phyloP scores from a whole-genome alignment of 2,797 vertebrate genomes.

The Centropyge bicolor region DNA sequence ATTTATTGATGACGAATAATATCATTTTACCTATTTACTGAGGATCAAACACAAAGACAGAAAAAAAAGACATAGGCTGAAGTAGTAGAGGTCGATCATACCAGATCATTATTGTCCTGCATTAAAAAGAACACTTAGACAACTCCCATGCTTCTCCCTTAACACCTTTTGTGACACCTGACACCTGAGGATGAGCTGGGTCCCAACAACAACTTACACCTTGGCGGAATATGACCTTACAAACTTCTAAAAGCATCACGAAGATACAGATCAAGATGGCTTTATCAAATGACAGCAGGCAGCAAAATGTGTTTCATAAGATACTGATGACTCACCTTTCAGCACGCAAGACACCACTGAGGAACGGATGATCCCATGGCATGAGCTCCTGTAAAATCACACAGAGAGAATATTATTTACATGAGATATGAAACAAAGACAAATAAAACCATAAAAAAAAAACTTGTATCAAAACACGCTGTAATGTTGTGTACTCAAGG shows the following conservation, averaged over 20 bases:
- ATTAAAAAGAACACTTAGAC: conserved; percentile 13
- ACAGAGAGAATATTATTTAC: not conserved
- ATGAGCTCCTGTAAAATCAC: conserved; percentile 89
- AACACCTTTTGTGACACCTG: conserved; percentile 53
- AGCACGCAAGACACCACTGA: conserved; percentile 93
- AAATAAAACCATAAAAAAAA: not conserved
- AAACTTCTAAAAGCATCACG: conserved; percentile 22
- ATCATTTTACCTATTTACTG: no score
- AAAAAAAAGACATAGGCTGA: not conserved
- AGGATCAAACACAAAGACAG: not conserved
- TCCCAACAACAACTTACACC: conserved; percentile 14
- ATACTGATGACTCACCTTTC: conserved; percentile 88
- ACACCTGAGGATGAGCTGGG: conserved; percentile 50
- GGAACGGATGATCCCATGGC: conserved; percentile 98
- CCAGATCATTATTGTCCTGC: conserved; percentile 23
- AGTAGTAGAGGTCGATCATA: conserved; percentile 1
- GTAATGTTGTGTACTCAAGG: not conserved
- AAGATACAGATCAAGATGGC: conserved; percentile 41
- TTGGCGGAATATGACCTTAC: conserved; percentile 44
- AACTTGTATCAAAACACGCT: not conserved
- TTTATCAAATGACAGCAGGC: conserved; percentile 43
- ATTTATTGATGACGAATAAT: no score
- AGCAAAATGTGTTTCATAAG: conserved; percentile 20
- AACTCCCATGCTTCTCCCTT: conserved; percentile 65
- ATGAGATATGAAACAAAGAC: not conserved